phyloP scores from a whole-genome alignment of 2,113 vertebrate genomes.

The Apteryx owenii region DNA sequence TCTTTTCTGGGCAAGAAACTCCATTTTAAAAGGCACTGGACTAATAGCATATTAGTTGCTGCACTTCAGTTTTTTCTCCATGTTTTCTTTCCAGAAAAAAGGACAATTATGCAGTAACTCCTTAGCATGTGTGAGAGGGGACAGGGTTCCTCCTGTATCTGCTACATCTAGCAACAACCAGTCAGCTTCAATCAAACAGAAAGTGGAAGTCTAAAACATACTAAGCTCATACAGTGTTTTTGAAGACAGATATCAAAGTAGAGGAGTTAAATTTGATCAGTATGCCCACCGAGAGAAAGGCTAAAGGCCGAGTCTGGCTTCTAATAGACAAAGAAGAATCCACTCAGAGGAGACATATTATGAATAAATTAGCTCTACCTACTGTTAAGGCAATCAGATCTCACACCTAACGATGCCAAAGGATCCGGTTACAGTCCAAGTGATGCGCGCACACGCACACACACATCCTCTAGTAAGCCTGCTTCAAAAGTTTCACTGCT shows the following conservation, averaged over 20 bases:
- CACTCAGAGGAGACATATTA: neutral
- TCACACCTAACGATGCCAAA: neutral
- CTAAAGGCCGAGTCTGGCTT: neutral
- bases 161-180: neutral
- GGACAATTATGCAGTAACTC: neutral
- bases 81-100: neutral
- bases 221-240: neutral
- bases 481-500: neutral
- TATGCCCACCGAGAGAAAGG: neutral
- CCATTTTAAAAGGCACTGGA: neutral
- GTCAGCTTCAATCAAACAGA: neutral
- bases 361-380: neutral
- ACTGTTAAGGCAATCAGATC: neutral
- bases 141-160: neutral
- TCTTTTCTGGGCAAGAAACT: neutral
- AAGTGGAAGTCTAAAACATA: neutral
- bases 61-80: neutral
- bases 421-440: neutral
- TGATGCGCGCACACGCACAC: neutral
- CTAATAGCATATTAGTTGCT: neutral
- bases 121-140: neutral
- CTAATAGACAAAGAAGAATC: neutral
- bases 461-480: neutral
- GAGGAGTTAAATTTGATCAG: neutral
- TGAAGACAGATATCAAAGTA: neutral